Conservation (phyloP, 2,113 vertebrate genomes). For the Lanius ludovicianus region DNA sequence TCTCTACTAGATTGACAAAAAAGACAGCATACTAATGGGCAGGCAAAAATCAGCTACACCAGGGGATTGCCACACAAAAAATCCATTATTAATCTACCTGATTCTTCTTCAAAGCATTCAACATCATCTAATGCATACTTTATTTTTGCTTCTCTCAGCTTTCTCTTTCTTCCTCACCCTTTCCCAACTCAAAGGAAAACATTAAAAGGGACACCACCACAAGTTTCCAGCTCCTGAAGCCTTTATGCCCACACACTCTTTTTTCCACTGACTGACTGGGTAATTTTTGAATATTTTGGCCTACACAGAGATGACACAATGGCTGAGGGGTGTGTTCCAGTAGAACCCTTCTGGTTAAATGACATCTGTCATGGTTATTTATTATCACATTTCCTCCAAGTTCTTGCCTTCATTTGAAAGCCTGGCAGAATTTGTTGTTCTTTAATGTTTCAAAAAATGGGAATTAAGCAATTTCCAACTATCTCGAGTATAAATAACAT, state of each 20-base stretch:
- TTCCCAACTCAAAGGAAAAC: not conserved
- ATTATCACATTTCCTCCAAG: not conserved
- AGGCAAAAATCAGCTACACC: not conserved
- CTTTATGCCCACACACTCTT: not conserved
- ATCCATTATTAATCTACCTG: not conserved
- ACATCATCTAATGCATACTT: not conserved
- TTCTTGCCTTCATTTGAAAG: not conserved
- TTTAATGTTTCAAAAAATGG: not conserved
- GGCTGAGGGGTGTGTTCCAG: not conserved
- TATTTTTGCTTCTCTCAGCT: not conserved
- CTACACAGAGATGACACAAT: not conserved
- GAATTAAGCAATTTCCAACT: not conserved
- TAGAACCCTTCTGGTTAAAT: not conserved
- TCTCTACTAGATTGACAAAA: not conserved
- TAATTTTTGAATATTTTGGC: not conserved
- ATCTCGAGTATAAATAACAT: not conserved
- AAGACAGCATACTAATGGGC: not conserved
- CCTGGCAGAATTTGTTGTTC: not conserved
- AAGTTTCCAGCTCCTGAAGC: not conserved
- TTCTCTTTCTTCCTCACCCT: not conserved
- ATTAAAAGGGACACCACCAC: not conserved
- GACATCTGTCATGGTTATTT: not conserved
- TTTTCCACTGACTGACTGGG: no score
- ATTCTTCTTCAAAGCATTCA: not conserved
- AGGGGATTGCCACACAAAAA: not conserved